These are phyloP conservation scores for Ispidina picta DNA, from an alignment of 2,797 vertebrate species.

Conservation along the genomic window DNA sequence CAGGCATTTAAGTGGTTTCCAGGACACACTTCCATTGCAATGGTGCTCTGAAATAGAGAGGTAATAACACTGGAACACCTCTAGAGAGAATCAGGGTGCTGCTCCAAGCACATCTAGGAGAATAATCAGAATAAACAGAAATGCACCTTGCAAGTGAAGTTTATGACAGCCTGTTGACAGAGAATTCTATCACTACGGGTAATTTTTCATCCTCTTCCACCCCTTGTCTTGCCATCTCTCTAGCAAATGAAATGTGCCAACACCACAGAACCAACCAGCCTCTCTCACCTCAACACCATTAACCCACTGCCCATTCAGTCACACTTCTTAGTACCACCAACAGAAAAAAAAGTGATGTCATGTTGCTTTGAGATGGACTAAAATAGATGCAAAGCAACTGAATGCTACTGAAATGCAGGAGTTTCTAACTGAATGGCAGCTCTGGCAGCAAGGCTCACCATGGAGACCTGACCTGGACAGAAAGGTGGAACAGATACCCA, in stretches of 20 bases:
- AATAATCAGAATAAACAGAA: neutral
- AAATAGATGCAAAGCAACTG: neutral
- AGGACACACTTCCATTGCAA: neutral
- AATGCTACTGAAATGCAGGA: neutral
- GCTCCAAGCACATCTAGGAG: neutral
- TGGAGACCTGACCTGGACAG: neutral
- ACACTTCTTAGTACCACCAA: neutral
- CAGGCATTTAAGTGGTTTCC: neutral
- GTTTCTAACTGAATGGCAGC: neutral
- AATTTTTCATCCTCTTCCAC: neutral
- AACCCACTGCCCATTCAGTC: neutral
- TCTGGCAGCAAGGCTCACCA: accelerated
- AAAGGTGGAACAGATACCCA: neutral
- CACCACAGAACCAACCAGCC: neutral
- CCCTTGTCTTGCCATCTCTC: neutral
- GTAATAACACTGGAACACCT: neutral
- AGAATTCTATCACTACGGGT: neutral
- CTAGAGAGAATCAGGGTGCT: neutral
- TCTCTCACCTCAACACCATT: neutral
- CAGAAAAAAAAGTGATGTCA: neutral
- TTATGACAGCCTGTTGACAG: neutral
- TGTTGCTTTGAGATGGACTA: neutral
- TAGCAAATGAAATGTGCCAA: neutral
- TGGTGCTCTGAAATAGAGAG: neutral
- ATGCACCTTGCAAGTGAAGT: neutral